A percentile compares a stretch with the other conserved stretches of the same genome.
Evolutionary conservation across 2,113 vertebrate species (phyloP).

Genomic region (Lampris incognitus): DNA sequence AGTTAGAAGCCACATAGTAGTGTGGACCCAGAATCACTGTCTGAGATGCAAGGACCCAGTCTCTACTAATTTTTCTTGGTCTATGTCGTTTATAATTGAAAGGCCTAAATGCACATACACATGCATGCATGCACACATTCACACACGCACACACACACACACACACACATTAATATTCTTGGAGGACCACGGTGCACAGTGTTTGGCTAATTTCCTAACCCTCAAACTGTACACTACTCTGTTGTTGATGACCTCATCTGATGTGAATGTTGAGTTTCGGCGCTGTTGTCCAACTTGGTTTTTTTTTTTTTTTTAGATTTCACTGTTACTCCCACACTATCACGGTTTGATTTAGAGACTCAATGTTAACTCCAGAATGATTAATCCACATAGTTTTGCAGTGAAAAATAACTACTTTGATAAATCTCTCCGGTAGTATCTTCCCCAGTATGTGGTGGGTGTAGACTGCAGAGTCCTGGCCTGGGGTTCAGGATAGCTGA

Average conservation of each 20-base stretch:
- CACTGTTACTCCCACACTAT: not conserved
- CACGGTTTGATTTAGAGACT: not conserved
- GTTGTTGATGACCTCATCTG: slow-evolving; percentile 15
- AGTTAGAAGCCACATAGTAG: not conserved
- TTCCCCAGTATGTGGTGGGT: too few relatives aligned
- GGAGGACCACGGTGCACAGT: too few relatives aligned
- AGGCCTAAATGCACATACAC: not conserved
- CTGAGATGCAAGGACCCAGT: not conserved
- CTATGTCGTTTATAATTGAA: not conserved
- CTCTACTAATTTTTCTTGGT: not conserved
- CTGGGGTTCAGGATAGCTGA: too few relatives aligned
- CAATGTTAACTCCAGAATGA: not conserved
- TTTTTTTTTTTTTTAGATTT: not conserved
- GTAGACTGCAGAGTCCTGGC: too few relatives aligned
- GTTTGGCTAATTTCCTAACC: not conserved
- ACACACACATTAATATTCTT: not conserved
- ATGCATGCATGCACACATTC: not conserved
- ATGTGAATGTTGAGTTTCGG: not conserved
- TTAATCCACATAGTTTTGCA: not conserved
- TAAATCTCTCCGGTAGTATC: too few relatives aligned
- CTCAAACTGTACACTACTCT: not conserved
- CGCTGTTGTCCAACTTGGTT: not conserved
- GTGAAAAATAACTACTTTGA: not conserved
- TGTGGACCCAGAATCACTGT: not conserved
- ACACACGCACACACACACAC: not conserved